These are phyloP conservation scores for Amniataba percoides DNA, from an alignment of 2,797 vertebrate species.

Conservation along the genomic window DNA sequence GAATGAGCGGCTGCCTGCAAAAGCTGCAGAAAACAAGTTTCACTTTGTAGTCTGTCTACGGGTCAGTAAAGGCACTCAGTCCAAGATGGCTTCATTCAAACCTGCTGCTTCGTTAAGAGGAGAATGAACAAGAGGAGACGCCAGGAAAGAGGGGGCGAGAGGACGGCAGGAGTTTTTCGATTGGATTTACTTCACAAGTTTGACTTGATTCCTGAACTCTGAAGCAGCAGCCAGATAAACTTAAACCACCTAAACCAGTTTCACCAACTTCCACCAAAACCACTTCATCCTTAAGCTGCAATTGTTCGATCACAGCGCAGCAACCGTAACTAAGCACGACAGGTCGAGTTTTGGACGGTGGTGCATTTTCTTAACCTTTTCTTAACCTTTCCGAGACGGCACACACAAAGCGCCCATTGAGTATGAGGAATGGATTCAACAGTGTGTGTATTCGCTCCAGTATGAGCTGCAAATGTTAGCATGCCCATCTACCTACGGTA, in stretches of 20 bases:
- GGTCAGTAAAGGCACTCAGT: slow-evolving; percentile 8
- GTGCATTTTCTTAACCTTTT: background rate
- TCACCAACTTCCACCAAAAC: background rate
- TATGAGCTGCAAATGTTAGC: background rate
- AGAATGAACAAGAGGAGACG: background rate
- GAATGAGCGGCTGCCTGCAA: slow-evolving; percentile 40
- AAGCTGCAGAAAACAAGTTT: slow-evolving; percentile 27
- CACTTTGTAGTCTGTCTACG: slow-evolving; percentile 24
- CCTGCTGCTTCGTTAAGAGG: background rate
- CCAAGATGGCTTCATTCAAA: slow-evolving; percentile 32
- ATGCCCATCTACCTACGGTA: background rate
- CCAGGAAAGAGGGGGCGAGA: background rate
- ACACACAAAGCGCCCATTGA: background rate
- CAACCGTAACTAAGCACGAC: slow-evolving; percentile 11
- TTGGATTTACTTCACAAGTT: slow-evolving; percentile 26
- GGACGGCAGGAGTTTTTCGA: slow-evolving; percentile 10
- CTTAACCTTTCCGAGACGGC: background rate
- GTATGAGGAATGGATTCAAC: slow-evolving; percentile 4
- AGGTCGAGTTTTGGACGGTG: slow-evolving; percentile 1
- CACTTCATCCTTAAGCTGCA: background rate
- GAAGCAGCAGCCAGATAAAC: background rate
- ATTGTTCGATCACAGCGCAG: slow-evolving; percentile 20
- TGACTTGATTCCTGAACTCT: slow-evolving; percentile 3
- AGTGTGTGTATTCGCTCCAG: background rate
- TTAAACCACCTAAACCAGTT: slow-evolving; percentile 28